Evolutionary conservation across 2,888 invertebrate genomes (phyloP).

Genomic region (Chaetogeoica ovagalla): DNA sequence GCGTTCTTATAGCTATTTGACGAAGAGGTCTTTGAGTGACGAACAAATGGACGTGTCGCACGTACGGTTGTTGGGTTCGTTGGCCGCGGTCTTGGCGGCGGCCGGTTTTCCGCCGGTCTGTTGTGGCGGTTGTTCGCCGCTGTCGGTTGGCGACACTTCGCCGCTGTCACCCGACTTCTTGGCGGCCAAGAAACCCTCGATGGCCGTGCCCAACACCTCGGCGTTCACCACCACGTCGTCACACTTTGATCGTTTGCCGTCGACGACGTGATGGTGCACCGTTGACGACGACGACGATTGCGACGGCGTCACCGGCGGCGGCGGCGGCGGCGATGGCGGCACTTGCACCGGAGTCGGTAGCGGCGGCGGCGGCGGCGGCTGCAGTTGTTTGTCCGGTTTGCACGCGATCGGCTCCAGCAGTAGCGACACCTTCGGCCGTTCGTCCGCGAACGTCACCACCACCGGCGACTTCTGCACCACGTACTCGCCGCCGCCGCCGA

Average conservation of each 20-base stretch:
- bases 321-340: slow-evolving; percentile 68
- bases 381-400: slow-evolving; percentile 28
- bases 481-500: slow-evolving; percentile 14
- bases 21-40: slow-evolving; percentile 82
- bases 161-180: slow-evolving; percentile 59
- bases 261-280: slow-evolving; percentile 68
- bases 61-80: slow-evolving; percentile 71
- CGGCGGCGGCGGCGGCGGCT: not conserved
- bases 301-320: slow-evolving; percentile 77
- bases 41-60: slow-evolving; percentile 82
- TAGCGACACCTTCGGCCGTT: slow-evolving; percentile 46
- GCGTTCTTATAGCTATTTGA: slow-evolving; percentile 67
- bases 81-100: slow-evolving; percentile 60
- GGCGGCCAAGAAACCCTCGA: slow-evolving; percentile 77
- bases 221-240: slow-evolving; percentile 71
- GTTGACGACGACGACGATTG: slow-evolving; percentile 79
- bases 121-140: slow-evolving; percentile 2
- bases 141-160: slow-evolving; percentile 39
- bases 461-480: slow-evolving; percentile 47
- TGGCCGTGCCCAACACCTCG: slow-evolving; percentile 78
- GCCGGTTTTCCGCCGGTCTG: slow-evolving; percentile 14
- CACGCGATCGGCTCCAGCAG: slow-evolving; percentile 4
- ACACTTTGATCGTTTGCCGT: slow-evolving; percentile 64
- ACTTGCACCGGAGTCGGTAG: slow-evolving; percentile 70
- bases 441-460: slow-evolving; percentile 45